Conservation (phyloP, 2,888 invertebrate genomes). For the Mythimna loreyi region DNA sequence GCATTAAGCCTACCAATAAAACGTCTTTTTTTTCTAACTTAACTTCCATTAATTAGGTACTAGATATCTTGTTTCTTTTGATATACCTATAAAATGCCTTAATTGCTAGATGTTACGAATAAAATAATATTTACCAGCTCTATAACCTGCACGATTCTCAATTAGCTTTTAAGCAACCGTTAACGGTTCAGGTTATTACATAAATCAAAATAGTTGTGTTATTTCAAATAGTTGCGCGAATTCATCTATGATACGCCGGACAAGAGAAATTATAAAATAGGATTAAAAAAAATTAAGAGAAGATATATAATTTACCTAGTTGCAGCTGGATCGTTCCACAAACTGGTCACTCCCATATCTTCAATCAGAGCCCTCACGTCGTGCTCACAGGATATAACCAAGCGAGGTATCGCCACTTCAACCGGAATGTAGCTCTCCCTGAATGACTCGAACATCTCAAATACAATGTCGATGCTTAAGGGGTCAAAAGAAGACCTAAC, state of each 20-base stretch:
- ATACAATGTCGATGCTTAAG: background rate
- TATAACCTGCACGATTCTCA: background rate
- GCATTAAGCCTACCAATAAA: background rate
- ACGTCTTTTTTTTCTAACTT: no score
- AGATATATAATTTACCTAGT: constrained; percentile 26
- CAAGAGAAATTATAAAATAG: background rate
- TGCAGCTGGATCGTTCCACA: constrained; percentile 26
- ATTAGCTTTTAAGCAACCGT: background rate
- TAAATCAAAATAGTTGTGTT: background rate
- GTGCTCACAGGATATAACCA: constrained; percentile 31
- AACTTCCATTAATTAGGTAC: background rate
- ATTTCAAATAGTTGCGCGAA: background rate
- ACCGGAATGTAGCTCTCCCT: constrained; percentile 29
- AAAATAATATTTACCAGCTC: background rate
- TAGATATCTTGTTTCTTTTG: background rate
- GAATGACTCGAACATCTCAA: constrained; percentile 33
- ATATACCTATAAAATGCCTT: no score
- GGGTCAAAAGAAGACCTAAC: background rate
- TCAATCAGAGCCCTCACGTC: constrained; percentile 29
- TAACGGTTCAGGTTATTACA: background rate
- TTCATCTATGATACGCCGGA: background rate
- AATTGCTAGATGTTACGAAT: no score
- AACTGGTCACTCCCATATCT: constrained; percentile 34
- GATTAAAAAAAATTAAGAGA: background rate
- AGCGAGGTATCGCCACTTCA: constrained; percentile 49